Base-by-base conservation (phyloP, 2,113 vertebrate species). In the Brevimyrus niger region DNA sequence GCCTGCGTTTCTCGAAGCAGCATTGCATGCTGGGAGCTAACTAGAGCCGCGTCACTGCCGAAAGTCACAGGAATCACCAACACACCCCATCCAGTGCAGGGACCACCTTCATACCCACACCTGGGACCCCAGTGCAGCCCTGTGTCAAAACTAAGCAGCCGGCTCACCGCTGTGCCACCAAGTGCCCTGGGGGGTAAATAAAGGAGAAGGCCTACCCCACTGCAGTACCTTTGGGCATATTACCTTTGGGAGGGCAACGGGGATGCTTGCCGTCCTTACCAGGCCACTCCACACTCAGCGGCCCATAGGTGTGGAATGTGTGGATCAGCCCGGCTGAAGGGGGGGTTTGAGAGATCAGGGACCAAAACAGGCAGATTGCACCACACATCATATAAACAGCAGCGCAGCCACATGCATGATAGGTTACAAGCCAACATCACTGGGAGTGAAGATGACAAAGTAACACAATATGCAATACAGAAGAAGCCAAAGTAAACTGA, bases 221-320 rank as follows among this genome's bases (percentile, higher is more conserved):
- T 96, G 94, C 23, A 96, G 98, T 99, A 99, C 98, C 98, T 99
- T 99, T 99, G 65, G 98, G 98, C 95, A 97, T 97, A 98, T 99
- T 99, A 99, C 99, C 99, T 99, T 99, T 99, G 94, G 99, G 99
- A 96, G 99, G 99, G 95, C 97, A 99, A 95, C 98, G 98, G 88
- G 98, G 99, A 94, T 99, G 98, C 94, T 99, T 99, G 94, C 98
- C 98, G 96, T 99, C 99, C 98, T 99, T 99, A 99, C 99, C 99
- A 91, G 98, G 99, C 99, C 99, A 99, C 94, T 99, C 98, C 94
- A 99, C 99, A 94, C 95, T 99, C 94, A 99, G 94, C 82, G 98
- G 97, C 90, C 99, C 99, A 94, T 99, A 99, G 3, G 97, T 97
- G 93, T 97, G 97, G 95, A 99, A 99, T 35, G 98, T 98, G 94